Evolutionary conservation across 1,140 invertebrate species (phyloP).

Genomic region (Drosophila hydei): DNA sequence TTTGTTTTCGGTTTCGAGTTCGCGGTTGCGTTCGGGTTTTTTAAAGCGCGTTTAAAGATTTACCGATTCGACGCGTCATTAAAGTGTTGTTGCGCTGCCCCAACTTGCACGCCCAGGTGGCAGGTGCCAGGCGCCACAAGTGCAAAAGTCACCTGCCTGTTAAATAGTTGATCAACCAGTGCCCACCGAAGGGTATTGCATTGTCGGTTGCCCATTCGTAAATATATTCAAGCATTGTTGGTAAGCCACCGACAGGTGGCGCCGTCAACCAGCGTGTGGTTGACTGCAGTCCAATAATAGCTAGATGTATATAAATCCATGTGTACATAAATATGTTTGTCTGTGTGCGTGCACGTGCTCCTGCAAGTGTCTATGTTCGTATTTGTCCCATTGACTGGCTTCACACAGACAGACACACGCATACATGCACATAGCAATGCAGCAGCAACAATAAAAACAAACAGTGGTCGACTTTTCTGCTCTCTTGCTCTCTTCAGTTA

Average conservation of each 20-base stretch:
- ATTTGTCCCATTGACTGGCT: conserved; percentile 36
- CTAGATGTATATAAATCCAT: conserved; percentile 5
- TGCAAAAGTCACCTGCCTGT: conserved; percentile 31
- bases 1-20: conserved; percentile 6
- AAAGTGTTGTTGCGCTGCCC: not conserved
- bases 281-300: conserved; percentile 10
- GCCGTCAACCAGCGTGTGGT: conserved; percentile 12
- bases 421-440: not conserved
- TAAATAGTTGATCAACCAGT: conserved; percentile 33
- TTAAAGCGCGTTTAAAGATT: conserved; percentile 11
- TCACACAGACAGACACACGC: conserved; percentile 1
- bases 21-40: conserved; percentile 5
- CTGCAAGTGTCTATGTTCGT: not conserved
- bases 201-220: conserved; percentile 15
- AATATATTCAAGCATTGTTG: conserved; percentile 15
- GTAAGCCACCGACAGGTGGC: conserved; percentile 44
- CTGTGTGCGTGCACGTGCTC: not conserved
- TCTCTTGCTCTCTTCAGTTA: not conserved
- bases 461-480: conserved; percentile 26
- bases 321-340: not conserved
- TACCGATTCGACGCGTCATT: conserved; percentile 7
- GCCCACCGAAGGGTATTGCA: not conserved
- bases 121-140: not conserved
- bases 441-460: conserved; percentile 22
- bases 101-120: not conserved